A percentile compares a stretch with the other conserved stretches of the same genome.
Conservation (phyloP, 2,888 invertebrate genomes). For the Drosophila prolongata region DNA sequence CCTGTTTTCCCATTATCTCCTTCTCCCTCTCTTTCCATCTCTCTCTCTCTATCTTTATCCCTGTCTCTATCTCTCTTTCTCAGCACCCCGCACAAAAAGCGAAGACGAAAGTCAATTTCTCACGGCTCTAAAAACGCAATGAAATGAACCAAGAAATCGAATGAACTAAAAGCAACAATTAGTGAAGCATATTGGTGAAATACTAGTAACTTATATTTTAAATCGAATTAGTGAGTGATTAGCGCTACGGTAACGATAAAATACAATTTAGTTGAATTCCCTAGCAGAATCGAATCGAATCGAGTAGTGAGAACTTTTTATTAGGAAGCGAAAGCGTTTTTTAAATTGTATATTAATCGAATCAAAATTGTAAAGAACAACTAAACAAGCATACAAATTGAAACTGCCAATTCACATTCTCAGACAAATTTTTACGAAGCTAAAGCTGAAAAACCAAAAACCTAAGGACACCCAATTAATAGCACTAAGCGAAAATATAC, state of each 20-base stretch:
- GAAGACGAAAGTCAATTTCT: slow-evolving; percentile 39
- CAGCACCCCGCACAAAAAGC: slow-evolving; percentile 15
- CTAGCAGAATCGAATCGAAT: slow-evolving; percentile 40
- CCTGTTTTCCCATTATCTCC: background rate
- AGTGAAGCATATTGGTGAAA: slow-evolving; percentile 67
- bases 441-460: slow-evolving; percentile 25
- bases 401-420: slow-evolving; percentile 79
- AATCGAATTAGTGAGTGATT: slow-evolving; percentile 45
- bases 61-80: slow-evolving; percentile 3
- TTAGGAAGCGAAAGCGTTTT: slow-evolving; percentile 55
- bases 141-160: slow-evolving; percentile 34
- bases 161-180: slow-evolving; percentile 55
- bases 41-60: background rate
- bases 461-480: slow-evolving; percentile 39
- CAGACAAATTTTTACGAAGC: slow-evolving; percentile 58
- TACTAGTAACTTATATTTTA: slow-evolving; percentile 51
- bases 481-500: slow-evolving; percentile 39
- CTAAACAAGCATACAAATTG: slow-evolving; percentile 39
- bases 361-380: slow-evolving; percentile 42
- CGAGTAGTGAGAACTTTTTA: slow-evolving; percentile 57
- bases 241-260: slow-evolving; percentile 42
- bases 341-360: slow-evolving; percentile 52
- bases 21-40: background rate
- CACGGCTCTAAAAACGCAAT: slow-evolving; percentile 31
- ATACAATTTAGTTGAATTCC: slow-evolving; percentile 48